A percentile compares a stretch with the other conserved stretches of the same genome.
These are phyloP conservation scores for Caenorhabditis latens DNA, from an alignment of 1,140 invertebrate species.

Conservation along the genomic window DNA sequence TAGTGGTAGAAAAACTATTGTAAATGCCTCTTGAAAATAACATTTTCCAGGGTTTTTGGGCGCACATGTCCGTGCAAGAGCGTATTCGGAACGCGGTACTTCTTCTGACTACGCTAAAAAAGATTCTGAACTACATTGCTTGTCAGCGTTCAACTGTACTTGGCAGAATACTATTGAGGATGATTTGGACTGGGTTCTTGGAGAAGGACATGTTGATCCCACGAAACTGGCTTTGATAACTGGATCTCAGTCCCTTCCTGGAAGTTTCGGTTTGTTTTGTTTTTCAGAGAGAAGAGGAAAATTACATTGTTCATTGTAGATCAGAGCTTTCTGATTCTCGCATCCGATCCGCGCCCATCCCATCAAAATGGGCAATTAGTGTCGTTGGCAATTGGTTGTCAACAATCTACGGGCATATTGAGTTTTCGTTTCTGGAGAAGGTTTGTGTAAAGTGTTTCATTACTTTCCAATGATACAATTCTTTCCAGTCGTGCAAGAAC, in stretches of 20 bases:
- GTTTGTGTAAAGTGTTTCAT: conserved; percentile 17
- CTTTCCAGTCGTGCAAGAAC: conserved; percentile 56
- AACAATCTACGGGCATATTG: conserved; percentile 63
- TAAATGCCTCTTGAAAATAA: not conserved
- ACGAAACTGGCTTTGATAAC: conserved; percentile 60
- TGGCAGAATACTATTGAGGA: conserved; percentile 66
- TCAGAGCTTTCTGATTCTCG: conserved; percentile 65
- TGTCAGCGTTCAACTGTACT: conserved; percentile 49
- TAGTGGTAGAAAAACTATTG: conserved; percentile 20
- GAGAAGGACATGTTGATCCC: conserved; percentile 63
- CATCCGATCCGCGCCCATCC: conserved; percentile 64
- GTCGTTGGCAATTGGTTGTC: conserved; percentile 66
- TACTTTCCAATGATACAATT: not conserved
- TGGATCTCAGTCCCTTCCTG: conserved; percentile 59
- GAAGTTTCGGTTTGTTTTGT: conserved; percentile 35
- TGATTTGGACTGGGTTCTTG: conserved; percentile 65
- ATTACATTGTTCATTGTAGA: conserved; percentile 32
- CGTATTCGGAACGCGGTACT: conserved; percentile 57
- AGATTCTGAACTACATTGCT: conserved; percentile 57
- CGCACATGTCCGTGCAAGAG: conserved; percentile 53
- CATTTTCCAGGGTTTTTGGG: conserved; percentile 59
- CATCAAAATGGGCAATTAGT: conserved; percentile 63
- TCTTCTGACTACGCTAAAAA: conserved; percentile 42
- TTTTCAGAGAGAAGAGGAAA: not conserved
- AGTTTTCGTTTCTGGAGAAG: conserved; percentile 68